Conservation (phyloP, 1,140 invertebrate genomes). For the Aphaenogaster floridana region DNA sequence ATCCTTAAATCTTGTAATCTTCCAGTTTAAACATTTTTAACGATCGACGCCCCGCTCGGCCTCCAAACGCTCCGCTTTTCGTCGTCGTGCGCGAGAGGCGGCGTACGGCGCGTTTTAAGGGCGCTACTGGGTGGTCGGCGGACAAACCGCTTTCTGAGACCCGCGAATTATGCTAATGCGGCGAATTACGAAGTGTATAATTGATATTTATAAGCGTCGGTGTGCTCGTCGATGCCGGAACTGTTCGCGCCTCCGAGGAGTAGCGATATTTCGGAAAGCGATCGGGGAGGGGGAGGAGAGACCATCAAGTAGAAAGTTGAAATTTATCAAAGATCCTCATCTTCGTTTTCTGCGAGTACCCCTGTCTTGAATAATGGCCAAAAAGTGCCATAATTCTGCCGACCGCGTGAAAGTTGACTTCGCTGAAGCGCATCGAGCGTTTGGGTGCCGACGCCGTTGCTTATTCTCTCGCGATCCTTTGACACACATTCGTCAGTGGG, state of each 20-base stretch:
- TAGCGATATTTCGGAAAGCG: constrained; percentile 22
- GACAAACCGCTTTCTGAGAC: constrained; percentile 79
- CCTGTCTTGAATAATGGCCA: not conserved
- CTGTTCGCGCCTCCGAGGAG: not conserved
- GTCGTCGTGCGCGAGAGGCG: constrained; percentile 21
- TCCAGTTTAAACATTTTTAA: constrained; percentile 81
- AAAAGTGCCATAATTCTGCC: not conserved
- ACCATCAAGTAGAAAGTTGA: constrained; percentile 21
- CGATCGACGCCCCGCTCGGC: constrained; percentile 69
- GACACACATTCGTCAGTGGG: constrained; percentile 57
- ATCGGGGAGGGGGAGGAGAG: not conserved
- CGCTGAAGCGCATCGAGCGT: not conserved
- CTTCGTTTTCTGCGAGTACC: not conserved
- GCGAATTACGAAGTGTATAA: constrained; percentile 83
- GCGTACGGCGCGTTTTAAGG: constrained; percentile 62
- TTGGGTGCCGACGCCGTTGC: constrained; percentile 43
- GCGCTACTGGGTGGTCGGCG: constrained; percentile 83
- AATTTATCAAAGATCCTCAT: not conserved
- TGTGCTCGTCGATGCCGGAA: constrained; percentile 29
- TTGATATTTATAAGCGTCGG: constrained; percentile 84
- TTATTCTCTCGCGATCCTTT: constrained; percentile 57
- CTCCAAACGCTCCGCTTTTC: constrained; percentile 7
- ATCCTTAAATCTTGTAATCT: constrained; percentile 83
- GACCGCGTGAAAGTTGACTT: not conserved
- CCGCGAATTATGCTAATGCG: constrained; percentile 85